Evolutionary conservation across 2,888 invertebrate species (phyloP), one percentile per base, ranked within the genome.

Genomic region (Morpho achilles): DNA sequence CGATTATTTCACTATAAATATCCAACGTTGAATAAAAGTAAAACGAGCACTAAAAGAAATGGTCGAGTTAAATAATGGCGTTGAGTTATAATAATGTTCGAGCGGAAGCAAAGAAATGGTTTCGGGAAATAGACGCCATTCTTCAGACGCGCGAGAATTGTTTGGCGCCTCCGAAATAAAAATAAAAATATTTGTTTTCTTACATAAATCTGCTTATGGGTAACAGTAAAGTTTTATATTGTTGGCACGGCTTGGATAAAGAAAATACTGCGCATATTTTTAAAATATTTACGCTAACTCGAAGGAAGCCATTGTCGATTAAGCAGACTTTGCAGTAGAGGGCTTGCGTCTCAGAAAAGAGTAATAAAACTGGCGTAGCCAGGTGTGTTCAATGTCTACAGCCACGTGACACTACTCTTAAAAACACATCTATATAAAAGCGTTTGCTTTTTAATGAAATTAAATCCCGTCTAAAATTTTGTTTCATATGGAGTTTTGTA

Each of bases 111-210:
- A 67, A 70, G 71, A 71, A 77, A 75, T 74, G 80, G 72, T 74
- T 63, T 71, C 72, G 71, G 84, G 84, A 87, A 88, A 86, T 82
- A 75, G 76, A 71, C 69, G 72, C 76, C 73, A 83, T 82, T 79
- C 74, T 80, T 82, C 77, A 79, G 72, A 62, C 74, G 73, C 67
- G 68, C 67, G 68, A 64, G 64, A 63, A 60, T 70, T 75, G 79
- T 79, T 82, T 80, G 82, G 79, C 75, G 79, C 73, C 74, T 71
- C 62, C 66, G 69, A 67, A 71, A 71, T 60, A 55, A 47, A 54
- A 57, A 53, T 49, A 48, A 63, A 60, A 54, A 39, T 23, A 32
- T 58, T 59, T 56, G 50, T 59, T 50, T 56, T 58, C 51, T 50
- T 54, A 41, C 54, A 22, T 53, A 56, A 60, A 61, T 62, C 56